Base-by-base conservation (phyloP, 2,797 vertebrate species). In the Ptychobarbus kaznakovi region DNA sequence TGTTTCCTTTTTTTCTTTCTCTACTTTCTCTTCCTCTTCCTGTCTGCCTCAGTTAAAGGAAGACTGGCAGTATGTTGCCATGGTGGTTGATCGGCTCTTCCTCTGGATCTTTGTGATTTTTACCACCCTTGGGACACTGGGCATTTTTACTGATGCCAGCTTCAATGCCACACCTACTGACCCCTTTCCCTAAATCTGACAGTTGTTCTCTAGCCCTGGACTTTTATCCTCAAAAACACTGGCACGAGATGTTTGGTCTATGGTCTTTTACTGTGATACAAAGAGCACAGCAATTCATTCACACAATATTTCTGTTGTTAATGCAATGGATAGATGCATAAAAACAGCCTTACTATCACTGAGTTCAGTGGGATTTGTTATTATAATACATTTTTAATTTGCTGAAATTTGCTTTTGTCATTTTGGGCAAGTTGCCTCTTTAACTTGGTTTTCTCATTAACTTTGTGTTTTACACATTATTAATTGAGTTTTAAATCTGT, bases 51-150 rank as follows among this genome's bases (percentile, higher is more conserved):
- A 97, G 96, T 89, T 96, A 86, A 96, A 93, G 88, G 96, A 97
- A 89, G 97, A 97, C 91, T 97, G 97, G 97, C 96, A 97, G 91
- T 97, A 96, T 35, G 96, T 97, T n/a, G 96, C 96, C 68, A 97
- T 97, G 96, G 97, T 97, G 22, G 96, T 97, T 73, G 97, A 97
- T 85, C 95, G 96, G 42, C 96, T 97, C 89, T 96, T 97, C 88
- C 93, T 97, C 80, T 96, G 95, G 95, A 95, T 95, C 87, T 97
- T 96, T 18, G 95, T 96, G 4, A 42, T 96, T 76, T 94, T 96
- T 91, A 96, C 95, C 90, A 95, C 95, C 0, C 91, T 96, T 85
- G 96, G 96, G 40, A 97, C 96, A 6, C 90, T 97, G 63, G 95
- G 92, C 88, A 97, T 98, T 90, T 98, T 97, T n/a, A 89, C 95